Evolutionary conservation across 2,797 vertebrate genomes (phyloP).

Genomic region (Cirrhinus mrigala): DNA sequence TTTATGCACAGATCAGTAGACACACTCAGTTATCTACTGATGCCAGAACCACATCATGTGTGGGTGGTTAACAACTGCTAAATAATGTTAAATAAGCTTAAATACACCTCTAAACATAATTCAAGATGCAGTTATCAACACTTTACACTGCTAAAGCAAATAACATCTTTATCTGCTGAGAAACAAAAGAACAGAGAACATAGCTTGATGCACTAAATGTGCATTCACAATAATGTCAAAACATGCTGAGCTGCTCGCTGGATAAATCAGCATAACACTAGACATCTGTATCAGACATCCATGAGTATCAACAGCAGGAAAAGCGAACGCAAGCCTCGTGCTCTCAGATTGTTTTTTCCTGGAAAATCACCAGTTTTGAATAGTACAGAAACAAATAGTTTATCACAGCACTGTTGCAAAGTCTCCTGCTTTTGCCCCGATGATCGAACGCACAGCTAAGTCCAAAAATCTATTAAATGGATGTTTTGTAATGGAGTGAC

Average conservation of each 20-base stretch:
- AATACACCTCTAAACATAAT: constrained; percentile 9
- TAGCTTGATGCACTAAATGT: background rate
- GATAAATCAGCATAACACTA: background rate
- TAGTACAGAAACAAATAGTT: background rate
- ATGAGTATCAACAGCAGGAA: background rate
- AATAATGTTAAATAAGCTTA: constrained; percentile 7
- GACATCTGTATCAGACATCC: constrained; percentile 7
- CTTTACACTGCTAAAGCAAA: background rate
- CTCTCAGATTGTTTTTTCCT: background rate
- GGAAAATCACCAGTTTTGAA: background rate
- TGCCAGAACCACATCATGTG: constrained; percentile 15
- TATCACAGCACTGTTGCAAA: background rate
- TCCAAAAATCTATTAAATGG: constrained; percentile 42
- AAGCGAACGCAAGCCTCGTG: background rate
- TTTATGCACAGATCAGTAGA: background rate
- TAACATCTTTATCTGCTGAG: background rate
- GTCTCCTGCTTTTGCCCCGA: background rate
- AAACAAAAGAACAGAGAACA: background rate
- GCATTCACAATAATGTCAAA: constrained; percentile 14
- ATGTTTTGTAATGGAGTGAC: constrained; percentile 34
- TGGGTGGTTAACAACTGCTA: background rate
- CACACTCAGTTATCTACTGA: background rate
- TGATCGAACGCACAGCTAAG: background rate
- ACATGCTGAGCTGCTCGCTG: constrained; percentile 9
- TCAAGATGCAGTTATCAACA: constrained; percentile 3